Evolutionary conservation across 2,888 invertebrate genomes (phyloP).

Genomic region (Drosophila mettleri): DNA sequence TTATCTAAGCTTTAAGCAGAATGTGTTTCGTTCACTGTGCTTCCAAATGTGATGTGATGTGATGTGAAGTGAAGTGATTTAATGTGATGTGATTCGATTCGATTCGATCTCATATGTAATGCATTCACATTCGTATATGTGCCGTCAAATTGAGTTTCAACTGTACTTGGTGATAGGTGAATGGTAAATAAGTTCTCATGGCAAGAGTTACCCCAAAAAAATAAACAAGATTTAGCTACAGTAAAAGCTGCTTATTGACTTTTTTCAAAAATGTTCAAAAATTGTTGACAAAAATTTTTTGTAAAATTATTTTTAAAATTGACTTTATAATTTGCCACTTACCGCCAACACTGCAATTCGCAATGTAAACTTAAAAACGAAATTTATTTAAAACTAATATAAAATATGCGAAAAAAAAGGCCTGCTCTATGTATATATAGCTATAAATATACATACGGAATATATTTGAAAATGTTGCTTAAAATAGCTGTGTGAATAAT

Average conservation of each 20-base stretch:
- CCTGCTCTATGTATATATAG: not conserved
- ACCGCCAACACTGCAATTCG: constrained; percentile 77
- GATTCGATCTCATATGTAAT: constrained; percentile 18
- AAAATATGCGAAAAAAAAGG: constrained; percentile 18
- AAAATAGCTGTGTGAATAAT: constrained; percentile 57
- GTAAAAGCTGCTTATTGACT: constrained; percentile 13
- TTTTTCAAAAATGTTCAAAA: not conserved
- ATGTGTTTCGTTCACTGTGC: constrained; percentile 47
- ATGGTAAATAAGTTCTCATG: constrained; percentile 69
- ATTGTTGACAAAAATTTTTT: not conserved
- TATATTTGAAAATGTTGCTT: constrained; percentile 25
- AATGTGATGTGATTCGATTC: not conserved
- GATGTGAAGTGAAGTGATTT: constrained; percentile 24
- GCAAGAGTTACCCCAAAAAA: constrained; percentile 65
- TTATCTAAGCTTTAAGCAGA: constrained; percentile 65
- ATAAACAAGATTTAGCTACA: constrained; percentile 19
- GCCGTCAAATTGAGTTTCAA: constrained; percentile 30
- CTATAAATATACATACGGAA: constrained; percentile 5
- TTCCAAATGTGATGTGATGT: constrained; percentile 41
- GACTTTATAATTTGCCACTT: constrained; percentile 64
- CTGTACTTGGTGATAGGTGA: constrained; percentile 40
- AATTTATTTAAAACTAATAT: constrained; percentile 31
- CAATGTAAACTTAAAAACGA: constrained; percentile 72
- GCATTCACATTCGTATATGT: constrained; percentile 42
- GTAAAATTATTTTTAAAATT: not conserved